Percentiles rank a stretch among this genome's conserved stretches.
These are phyloP conservation scores for Trichopria drosophilae DNA, from an alignment of 2,888 invertebrate species.

Conservation along the genomic window DNA sequence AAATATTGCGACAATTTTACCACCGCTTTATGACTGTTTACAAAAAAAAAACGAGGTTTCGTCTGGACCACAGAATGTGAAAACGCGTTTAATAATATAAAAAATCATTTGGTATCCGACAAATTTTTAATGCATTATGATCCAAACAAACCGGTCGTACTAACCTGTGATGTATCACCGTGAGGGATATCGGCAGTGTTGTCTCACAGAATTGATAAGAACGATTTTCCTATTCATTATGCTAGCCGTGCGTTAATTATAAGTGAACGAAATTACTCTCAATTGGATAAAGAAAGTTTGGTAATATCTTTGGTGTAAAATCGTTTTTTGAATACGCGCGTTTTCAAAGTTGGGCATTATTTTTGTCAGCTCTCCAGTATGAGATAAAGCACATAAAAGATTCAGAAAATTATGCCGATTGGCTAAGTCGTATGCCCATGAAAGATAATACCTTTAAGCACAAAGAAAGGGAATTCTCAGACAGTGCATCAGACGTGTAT, in stretches of 20 bases:
- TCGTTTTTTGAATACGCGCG: constrained; percentile 26
- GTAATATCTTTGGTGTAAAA: constrained; percentile 26
- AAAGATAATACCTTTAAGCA: background rate
- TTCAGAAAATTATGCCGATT: constrained; percentile 20
- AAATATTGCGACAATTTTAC: constrained; percentile 1
- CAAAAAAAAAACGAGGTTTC: constrained; percentile 9
- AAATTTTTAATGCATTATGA: constrained; percentile 22
- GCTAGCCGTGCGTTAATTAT: constrained; percentile 22
- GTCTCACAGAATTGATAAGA: constrained; percentile 10
- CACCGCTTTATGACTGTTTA: constrained; percentile 4
- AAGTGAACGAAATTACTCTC: constrained; percentile 22
- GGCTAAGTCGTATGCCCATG: constrained; percentile 19
- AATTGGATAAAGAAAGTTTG: constrained; percentile 24
- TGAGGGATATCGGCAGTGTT: constrained; percentile 25
- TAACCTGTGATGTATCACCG: constrained; percentile 26
- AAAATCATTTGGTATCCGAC: constrained; percentile 13
- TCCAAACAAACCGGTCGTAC: constrained; percentile 12
- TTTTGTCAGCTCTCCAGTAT: constrained; percentile 23
- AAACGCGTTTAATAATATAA: constrained; percentile 7
- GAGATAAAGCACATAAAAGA: constrained; percentile 23
- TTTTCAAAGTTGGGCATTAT: constrained; percentile 28
- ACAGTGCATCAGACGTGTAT: background rate
- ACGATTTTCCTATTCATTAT: constrained; percentile 24
- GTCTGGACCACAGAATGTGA: background rate
- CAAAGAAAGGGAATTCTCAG: background rate